Percentiles rank a stretch among this genome's conserved stretches.
These are phyloP conservation scores for Oncorhynchus clarkii DNA, from an alignment of 2,113 vertebrate species.

Conservation along the genomic window DNA sequence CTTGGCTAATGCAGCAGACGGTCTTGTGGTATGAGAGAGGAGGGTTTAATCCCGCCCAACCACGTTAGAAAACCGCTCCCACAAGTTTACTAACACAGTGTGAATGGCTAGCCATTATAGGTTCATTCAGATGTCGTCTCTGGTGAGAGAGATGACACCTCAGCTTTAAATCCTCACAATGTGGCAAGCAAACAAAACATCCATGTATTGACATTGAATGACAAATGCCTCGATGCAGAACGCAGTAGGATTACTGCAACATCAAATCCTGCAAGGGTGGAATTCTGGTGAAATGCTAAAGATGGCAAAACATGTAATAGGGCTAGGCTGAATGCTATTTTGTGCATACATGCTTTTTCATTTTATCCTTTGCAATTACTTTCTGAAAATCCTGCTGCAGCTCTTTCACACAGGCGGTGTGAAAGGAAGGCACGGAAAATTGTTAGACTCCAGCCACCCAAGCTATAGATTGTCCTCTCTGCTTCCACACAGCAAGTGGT, in stretches of 20 bases:
- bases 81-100: slow-evolving; percentile 60
- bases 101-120: slow-evolving; percentile 66
- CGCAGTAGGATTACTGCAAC: not conserved
- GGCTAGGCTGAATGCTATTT: not conserved
- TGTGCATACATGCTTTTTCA: not conserved
- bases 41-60: slow-evolving; percentile 41
- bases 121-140: slow-evolving; percentile 59
- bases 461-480: too few species aligned
- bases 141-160: slow-evolving; percentile 63
- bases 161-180: slow-evolving; percentile 43
- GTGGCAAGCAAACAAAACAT: slow-evolving; percentile 23
- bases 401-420: too few species aligned
- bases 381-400: slow-evolving; percentile 41
- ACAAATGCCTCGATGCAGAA: slow-evolving; percentile 26
- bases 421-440: too few species aligned
- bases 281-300: not conserved
- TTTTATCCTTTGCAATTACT: not conserved
- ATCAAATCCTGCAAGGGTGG: not conserved
- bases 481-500: too few species aligned
- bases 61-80: slow-evolving; percentile 60
- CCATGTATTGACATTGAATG: slow-evolving; percentile 46
- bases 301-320: not conserved
- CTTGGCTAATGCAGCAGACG: not conserved
- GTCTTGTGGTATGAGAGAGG: slow-evolving; percentile 16
- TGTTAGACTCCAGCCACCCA: too few species aligned